phyloP scores from a whole-genome alignment of 2,797 vertebrate species.

The Poecilia velifera region DNA sequence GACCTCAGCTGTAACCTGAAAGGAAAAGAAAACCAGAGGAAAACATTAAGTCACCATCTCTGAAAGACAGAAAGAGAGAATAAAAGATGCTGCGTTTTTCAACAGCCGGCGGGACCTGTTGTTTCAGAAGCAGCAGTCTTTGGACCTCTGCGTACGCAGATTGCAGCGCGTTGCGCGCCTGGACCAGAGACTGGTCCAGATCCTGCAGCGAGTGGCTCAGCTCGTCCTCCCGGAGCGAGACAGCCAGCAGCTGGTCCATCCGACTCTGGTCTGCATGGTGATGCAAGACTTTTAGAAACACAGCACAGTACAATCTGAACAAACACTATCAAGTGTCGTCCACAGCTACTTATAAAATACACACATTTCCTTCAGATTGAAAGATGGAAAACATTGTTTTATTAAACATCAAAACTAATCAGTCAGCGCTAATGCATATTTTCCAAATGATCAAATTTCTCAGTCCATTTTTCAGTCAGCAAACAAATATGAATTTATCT shows the following conservation, averaged over 20 bases:
- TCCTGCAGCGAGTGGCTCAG: slow-evolving; percentile 85
- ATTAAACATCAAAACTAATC: background rate
- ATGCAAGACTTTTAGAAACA: background rate
- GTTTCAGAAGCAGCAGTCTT: slow-evolving; percentile 84
- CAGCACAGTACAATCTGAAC: background rate
- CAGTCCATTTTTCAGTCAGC: background rate
- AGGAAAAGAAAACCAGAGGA: background rate
- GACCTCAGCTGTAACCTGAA: slow-evolving; percentile 89
- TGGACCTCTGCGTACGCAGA: slow-evolving; percentile 90
- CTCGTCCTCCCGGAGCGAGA: slow-evolving; percentile 91
- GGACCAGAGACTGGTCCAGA: slow-evolving; percentile 84
- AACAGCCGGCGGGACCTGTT: slow-evolving; percentile 81
- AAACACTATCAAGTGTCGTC: background rate
- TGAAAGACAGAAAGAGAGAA: background rate
- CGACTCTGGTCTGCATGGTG: slow-evolving; percentile 81
- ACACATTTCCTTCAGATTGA: background rate
- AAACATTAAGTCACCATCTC: background rate
- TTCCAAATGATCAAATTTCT: background rate
- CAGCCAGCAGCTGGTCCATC: slow-evolving; percentile 87
- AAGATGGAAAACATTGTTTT: background rate
- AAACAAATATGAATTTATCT: background rate
- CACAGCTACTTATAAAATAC: background rate
- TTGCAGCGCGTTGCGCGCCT: slow-evolving; percentile 85
- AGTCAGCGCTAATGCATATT: background rate
- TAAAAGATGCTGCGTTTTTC: background rate